Conservation (phyloP, 2,113 vertebrate genomes). For the Notarius lentiginosus region DNA sequence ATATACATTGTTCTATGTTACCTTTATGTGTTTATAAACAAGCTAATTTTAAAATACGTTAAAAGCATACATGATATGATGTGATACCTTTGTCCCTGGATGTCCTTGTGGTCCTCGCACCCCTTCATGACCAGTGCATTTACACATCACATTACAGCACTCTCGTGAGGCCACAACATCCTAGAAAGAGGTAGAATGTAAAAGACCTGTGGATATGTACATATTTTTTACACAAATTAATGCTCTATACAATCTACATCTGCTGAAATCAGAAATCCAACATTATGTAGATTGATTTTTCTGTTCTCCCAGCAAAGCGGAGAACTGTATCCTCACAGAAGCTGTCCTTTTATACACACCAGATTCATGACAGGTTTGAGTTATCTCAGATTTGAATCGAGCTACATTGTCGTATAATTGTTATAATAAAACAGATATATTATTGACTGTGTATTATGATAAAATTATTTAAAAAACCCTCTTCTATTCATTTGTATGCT, state of each 20-base stretch:
- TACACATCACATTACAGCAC: slow-evolving; percentile 79
- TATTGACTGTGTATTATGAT: neutral
- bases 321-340: no score
- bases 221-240: neutral
- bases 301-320: neutral
- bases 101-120: slow-evolving; percentile 67
- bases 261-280: neutral
- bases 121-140: slow-evolving; percentile 80
- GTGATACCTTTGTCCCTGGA: slow-evolving; percentile 75
- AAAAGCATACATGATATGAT: neutral
- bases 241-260: neutral
- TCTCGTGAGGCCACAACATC: slow-evolving; percentile 73
- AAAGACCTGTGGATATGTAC: neutral
- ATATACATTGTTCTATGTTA: neutral
- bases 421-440: neutral
- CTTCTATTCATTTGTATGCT: neutral
- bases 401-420: neutral
- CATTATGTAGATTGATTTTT: neutral
- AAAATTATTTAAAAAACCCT: neutral
- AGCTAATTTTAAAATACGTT: neutral
- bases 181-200: slow-evolving; percentile 54
- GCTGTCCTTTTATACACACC: no score
- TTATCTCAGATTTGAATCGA: neutral
- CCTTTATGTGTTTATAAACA: neutral
- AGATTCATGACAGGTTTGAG: neutral